Base-by-base conservation (phyloP, 2,797 vertebrate genomes). In the Typhlichthys subterraneus region DNA sequence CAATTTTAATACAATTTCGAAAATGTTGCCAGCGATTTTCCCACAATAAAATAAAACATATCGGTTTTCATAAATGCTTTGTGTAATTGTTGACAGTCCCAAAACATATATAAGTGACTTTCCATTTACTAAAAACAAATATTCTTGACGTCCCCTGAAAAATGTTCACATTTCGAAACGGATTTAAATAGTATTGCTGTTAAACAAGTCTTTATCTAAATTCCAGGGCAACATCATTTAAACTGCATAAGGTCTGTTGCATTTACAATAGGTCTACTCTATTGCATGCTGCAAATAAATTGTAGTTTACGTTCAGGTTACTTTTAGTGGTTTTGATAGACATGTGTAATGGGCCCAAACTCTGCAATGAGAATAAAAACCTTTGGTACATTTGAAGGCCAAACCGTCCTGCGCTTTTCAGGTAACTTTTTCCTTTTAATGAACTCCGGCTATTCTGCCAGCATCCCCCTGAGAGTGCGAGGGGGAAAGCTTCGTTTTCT, bases 371-470 rank as follows among this genome's bases (percentile, higher is more conserved):
- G 45, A 73, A 65, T 67, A 83, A 19, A 9, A 45, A 2, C 1
- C 33, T 60, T 60, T 77, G 71, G 75, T 79, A 76, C 82, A 61
- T 83, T 80, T 80, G 68, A 86, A 88, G 80, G 82, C 81, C 71
- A 83, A 85, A 84, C 70, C 77, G 83, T 90, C 89, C 85, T 85
- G 73, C 78, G 83, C 81, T 91, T 88, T 89, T 86, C 91, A 93
- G 91, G 91, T 93, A 91, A 87, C 87, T 88, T 88, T 85, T 79
- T 79, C 76, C 85, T 91, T 83, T 92, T 82, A 93, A 93, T 92
- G 91, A 92, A 94, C 89, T 92, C 84, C 77, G 91, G 88, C 89
- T 88, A 86, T 90, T 92, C 89, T 87, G 86, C 88, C 89, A 87
- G 86, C 82, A 84, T 91, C 87, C 89, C 91, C 89, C 67, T 75